A percentile compares a stretch with the other conserved stretches of the same genome.
phyloP scores from a whole-genome alignment of 1,140 invertebrate genomes.

The Tetraneura akinire region DNA sequence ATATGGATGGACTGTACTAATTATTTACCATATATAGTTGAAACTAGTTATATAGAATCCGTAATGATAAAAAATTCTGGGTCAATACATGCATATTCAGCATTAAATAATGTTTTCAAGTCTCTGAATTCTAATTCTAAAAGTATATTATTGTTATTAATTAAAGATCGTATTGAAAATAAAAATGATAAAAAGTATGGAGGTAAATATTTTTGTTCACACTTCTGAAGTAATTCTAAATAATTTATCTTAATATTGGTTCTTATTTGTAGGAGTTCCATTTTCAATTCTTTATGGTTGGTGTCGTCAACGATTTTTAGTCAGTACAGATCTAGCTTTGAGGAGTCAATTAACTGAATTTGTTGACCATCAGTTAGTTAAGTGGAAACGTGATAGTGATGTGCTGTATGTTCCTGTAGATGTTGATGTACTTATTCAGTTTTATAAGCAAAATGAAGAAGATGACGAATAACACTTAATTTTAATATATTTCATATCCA shows the following conservation, averaged over 20 bases:
- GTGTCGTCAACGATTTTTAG: constrained; percentile 83
- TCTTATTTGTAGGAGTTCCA: constrained; percentile 70
- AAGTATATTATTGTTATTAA: constrained; percentile 80
- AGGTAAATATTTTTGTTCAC: constrained; percentile 62
- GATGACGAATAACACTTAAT: constrained; percentile 19
- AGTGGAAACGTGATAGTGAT: constrained; percentile 75
- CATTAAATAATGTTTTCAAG: constrained; percentile 82
- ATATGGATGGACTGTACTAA: constrained; percentile 88
- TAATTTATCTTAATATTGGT: constrained; percentile 28
- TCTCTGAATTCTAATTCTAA: constrained; percentile 86
- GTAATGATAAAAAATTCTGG: constrained; percentile 75
- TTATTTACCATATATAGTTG: constrained; percentile 77
- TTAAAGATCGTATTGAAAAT: constrained; percentile 77
- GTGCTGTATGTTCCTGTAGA: constrained; percentile 80
- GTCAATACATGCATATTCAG: constrained; percentile 78
- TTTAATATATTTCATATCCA: constrained; percentile 2
- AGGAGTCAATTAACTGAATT: constrained; percentile 90
- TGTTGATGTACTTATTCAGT: constrained; percentile 63
- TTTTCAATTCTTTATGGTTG: constrained; percentile 83
- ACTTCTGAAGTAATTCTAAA: neutral
- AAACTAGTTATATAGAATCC: constrained; percentile 87
- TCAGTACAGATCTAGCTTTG: constrained; percentile 84
- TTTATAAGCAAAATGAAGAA: constrained; percentile 40
- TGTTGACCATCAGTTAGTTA: constrained; percentile 87
- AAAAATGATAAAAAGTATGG: constrained; percentile 71